Base-by-base conservation (phyloP, 2,888 invertebrate species). In the Orthonevra nobilis region DNA sequence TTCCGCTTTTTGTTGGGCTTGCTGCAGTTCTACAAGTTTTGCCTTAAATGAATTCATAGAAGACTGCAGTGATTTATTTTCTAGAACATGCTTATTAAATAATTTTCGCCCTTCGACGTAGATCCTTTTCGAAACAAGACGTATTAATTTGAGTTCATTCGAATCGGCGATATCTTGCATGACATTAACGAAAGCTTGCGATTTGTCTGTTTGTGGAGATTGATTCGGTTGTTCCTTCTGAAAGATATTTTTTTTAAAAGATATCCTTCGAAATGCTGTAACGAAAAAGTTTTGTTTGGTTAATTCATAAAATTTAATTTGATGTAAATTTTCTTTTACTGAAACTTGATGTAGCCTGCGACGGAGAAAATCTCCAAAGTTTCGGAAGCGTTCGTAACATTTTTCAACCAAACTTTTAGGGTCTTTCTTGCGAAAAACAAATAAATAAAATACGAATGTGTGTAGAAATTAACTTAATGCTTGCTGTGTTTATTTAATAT, bases 61-160 rank as follows among this genome's bases (percentile, higher is more conserved):
- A 0, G 5, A 9, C 10, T 30, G 10, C 7, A 30, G 30, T 2
- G 3, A 9, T 1, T 17, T 9, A 20, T 30, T 19, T 9, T 48
- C 14, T 19, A 48, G 5, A 2, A 48, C 10, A 0, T 12, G 32
- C 4, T 1, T 34, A 1, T 9, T 12, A 10, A 30, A 20, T 3
- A 60, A n/a, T 1, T 2, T 44, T 6, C 3, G 5, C 6, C n/a
- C 14, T 19, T 5, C 19, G 6, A 7, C 30, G 6, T 14, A 7
- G 2, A 32, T 14, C 26, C 9, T 44, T 0, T 3, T 15, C 2
- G 32, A 2, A 1, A 32, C n/a, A 2, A 58, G 20, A 7, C 44
- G 32, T 2, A 44, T 2, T 23, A 58, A 17, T 20, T 58, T 58
- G 0, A 42, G 14, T 9, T 58, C 58, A 44, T 58, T 58, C 3